A percentile compares a stretch with the other conserved stretches of the same genome.
phyloP scores from a whole-genome alignment of 2,797 vertebrate species.

The Petrocephalus sullivani region DNA sequence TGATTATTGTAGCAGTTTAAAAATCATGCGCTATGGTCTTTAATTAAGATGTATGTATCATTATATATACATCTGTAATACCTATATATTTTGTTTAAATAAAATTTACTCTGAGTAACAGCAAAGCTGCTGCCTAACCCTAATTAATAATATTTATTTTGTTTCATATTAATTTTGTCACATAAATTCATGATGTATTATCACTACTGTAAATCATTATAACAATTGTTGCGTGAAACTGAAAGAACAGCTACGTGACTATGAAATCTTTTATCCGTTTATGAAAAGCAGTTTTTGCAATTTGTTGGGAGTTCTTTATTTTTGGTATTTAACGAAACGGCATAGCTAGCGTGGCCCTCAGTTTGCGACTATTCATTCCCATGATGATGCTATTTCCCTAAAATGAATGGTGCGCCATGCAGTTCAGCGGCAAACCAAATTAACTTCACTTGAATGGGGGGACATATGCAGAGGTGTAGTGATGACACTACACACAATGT shows the following conservation, averaged over 20 bases:
- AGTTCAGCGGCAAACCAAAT: background rate
- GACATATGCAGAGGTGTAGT: background rate
- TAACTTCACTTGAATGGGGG: background rate
- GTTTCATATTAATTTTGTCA: background rate
- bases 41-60: background rate
- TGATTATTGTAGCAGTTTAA: background rate
- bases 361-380: background rate
- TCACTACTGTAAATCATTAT: background rate
- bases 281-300: background rate
- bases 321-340: background rate
- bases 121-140: background rate
- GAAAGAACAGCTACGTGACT: background rate
- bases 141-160: background rate
- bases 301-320: background rate
- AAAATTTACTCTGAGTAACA: background rate
- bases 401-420: background rate
- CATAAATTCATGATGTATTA: background rate
- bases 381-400: background rate
- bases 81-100: background rate
- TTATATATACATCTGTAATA: background rate
- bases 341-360: too few relatives aligned
- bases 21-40: background rate
- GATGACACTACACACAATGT: background rate
- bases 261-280: background rate
- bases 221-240: background rate